Evolutionary conservation across 2,113 vertebrate species (phyloP), one percentile per base, ranked within the genome.

Genomic region (Cyrtonyx montezumae): DNA sequence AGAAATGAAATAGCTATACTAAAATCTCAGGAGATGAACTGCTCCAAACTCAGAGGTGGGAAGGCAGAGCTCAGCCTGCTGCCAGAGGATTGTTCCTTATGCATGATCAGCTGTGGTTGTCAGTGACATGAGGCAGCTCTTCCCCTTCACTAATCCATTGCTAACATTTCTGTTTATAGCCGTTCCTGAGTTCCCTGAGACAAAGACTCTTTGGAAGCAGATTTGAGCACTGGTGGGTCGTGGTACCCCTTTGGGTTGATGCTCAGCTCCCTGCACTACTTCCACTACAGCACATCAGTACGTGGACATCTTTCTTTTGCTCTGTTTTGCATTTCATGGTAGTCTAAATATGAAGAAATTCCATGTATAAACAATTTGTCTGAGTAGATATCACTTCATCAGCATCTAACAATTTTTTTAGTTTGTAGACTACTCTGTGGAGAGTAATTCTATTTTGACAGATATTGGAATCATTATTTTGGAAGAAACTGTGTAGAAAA

Each of bases 11-110:
- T 37, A 51, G 58, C 26, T 37, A 26, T 37, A 37, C 48, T 70
- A 51, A 70, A 70, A 30, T n/a, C 53, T 55, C 70, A n/a, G 53
- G 71, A 56, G 71, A 58, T 43, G 53, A 43, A n/a, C 53, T 40
- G 79, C 79, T 63, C 55, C 67, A 30, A 58, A 4, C 51, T 53
- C 42, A 6, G 48, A 22, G 45, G 12, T 43, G 66, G 13, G 42
- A 74, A 58, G 74, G 91, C 79, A 84, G 73, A 82, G n/a, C 84
- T 59, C 80, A 77, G 78, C 49, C 61, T 42, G 25, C 82, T 56
- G 36, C 46, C 37, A 32, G 23, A 67, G 88, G 82, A 61, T 80
- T 53, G 26, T 61, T 94, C 68, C 84, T 73, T 37, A 65, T 1
- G 14, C 75, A 2, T 4, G 36, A 71, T 23, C 3, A 0, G 40